These are phyloP conservation scores for Cantharis nigra DNA, from an alignment of 2,888 invertebrate genomes.

Conservation along the genomic window DNA sequence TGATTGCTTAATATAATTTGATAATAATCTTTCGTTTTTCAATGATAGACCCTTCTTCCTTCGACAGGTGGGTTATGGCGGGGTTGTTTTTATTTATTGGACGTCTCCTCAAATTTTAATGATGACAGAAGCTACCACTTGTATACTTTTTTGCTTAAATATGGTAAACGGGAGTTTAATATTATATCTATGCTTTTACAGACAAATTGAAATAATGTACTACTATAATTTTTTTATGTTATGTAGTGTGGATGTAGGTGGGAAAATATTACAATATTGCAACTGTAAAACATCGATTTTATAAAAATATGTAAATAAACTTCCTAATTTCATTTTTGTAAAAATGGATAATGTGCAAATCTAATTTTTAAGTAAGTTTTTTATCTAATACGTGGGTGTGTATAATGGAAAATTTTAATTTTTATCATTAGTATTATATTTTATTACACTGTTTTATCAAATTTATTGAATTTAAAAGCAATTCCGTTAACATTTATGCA, in stretches of 20 bases:
- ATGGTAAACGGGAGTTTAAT: neutral
- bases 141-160: neutral
- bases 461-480: neutral
- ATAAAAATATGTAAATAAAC: neutral
- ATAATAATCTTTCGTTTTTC: constrained; percentile 41
- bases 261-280: neutral
- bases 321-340: neutral
- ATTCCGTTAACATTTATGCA: neutral
- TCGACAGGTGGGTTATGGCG: constrained; percentile 41
- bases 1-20: constrained; percentile 51
- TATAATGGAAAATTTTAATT: neutral
- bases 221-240: too few relatives aligned
- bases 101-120: constrained; percentile 4
- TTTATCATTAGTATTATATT: neutral
- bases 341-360: neutral
- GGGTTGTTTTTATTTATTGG: constrained; percentile 32
- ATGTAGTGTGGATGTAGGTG: neutral
- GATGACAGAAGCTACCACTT: constrained; percentile 3
- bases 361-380: neutral
- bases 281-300: too few relatives aligned
- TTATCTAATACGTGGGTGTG: neutral
- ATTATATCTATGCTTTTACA: neutral
- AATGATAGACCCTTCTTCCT: constrained; percentile 30
- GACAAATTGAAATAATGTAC: neutral
- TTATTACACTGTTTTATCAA: neutral